Base-by-base conservation (phyloP, 2,888 invertebrate genomes). In the Neria commutata region DNA sequence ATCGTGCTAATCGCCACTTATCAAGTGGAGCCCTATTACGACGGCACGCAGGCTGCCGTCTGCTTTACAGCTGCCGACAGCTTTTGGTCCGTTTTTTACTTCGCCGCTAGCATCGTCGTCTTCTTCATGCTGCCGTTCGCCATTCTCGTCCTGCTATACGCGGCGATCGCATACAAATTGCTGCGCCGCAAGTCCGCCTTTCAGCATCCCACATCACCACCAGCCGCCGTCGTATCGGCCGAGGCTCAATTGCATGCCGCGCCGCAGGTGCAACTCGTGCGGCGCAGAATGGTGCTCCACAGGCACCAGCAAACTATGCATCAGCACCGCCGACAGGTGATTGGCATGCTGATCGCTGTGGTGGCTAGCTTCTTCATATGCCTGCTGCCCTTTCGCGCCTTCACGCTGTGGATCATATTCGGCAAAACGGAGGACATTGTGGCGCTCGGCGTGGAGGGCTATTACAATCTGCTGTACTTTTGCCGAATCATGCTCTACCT, bases 331-430 rank as follows among this genome's bases (percentile, higher is more conserved):
- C 91, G 90, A 71, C 91, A 91, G 84, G 89, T 94, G 24, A 92
- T 95, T 40, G 83, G 93, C 54, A 95, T 95, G 95, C 83, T 95
- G 29, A 92, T 91, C 6, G 91, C 94, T 0, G 95, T 95, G 0
- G 94, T 95, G 0, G 79, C 94, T 25, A 92, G 93, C 51, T 97
- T 96, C 83, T 96, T 97, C 81, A 83, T 95, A 54, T 95, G 95
- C 75, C 85, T 96, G 45, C 82, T 96, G 60, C 96, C 96, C 0
- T 94, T 95, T 80, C 88, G 94, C 64, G 91, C 94, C 2, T 85
- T 96, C 46, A 94, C 91, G 1, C 83, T 96, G 47, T 95, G 93
- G 92, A 89, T 94, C 60, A 91, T 95, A 56, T 86, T 91, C 59
- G 89, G 89, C 47, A 89, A 91, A 26, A 85, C 87, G 1, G 89